phyloP scores from a whole-genome alignment of 1,140 invertebrate species.

The Euglossa dilemma region DNA sequence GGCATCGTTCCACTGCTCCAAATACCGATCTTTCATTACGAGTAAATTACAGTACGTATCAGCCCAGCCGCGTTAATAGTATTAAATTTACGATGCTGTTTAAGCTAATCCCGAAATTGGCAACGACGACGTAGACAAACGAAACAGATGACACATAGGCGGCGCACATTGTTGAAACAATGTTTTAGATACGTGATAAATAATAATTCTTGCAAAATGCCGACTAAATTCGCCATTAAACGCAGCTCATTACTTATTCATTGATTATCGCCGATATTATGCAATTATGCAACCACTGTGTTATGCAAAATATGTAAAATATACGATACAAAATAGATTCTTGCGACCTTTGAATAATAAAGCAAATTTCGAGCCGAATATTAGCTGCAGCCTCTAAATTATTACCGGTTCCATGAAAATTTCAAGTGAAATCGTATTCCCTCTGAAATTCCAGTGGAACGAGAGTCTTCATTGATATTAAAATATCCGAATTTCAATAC shows the following conservation, averaged over 20 bases:
- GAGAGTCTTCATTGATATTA: neutral
- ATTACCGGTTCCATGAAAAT: too few relatives aligned
- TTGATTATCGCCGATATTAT: too few relatives aligned
- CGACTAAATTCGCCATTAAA: neutral
- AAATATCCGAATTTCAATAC: neutral
- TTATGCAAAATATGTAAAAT: too few relatives aligned
- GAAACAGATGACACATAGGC: neutral
- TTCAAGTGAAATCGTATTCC: too few relatives aligned
- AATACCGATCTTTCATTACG: neutral
- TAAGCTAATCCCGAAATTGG: constrained; percentile 7
- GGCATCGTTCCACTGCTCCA: constrained; percentile 26
- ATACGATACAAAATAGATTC: too few relatives aligned
- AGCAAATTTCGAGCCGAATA: too few relatives aligned
- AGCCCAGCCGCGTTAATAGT: constrained; percentile 4
- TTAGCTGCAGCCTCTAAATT: too few relatives aligned
- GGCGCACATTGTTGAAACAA: neutral
- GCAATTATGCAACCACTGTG: too few relatives aligned
- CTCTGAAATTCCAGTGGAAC: neutral
- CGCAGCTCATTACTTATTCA: neutral
- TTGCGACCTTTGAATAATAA: too few relatives aligned
- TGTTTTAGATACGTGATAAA: neutral
- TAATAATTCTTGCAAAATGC: constrained; percentile 3
- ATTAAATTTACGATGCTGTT: constrained; percentile 5
- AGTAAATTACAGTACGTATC: neutral
- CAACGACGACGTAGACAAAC: neutral